Percentiles rank a stretch among this genome's conserved stretches.
phyloP scores from a whole-genome alignment of 1,140 invertebrate genomes.

The Tetramorium parvispinum region DNA sequence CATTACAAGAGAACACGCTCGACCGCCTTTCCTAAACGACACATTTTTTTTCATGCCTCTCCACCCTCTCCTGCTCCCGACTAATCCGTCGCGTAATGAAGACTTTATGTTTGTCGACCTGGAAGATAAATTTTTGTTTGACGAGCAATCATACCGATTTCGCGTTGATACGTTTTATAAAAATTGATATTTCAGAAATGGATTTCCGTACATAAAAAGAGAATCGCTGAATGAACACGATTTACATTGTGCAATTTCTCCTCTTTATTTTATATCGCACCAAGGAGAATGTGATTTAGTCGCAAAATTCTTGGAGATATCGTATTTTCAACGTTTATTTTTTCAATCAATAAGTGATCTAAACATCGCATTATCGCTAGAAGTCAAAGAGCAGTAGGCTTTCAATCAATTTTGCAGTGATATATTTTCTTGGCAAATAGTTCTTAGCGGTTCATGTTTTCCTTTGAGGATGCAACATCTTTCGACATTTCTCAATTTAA shows the following conservation, averaged over 20 bases:
- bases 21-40: slow-evolving; percentile 34
- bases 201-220: background rate
- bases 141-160: background rate
- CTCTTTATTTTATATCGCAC: background rate
- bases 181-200: background rate
- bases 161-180: background rate
- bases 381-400: background rate
- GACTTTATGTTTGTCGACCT: slow-evolving; percentile 12
- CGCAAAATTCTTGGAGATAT: background rate
- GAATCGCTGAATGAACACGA: background rate
- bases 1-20: slow-evolving; percentile 37
- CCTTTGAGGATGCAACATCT: background rate
- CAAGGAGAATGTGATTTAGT: background rate
- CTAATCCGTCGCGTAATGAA: slow-evolving; percentile 6
- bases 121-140: slow-evolving; percentile 19
- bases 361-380: background rate
- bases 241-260: background rate
- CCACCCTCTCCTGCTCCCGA: background rate
- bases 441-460: background rate
- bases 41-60: slow-evolving; percentile 41
- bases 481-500: slow-evolving; percentile 32
- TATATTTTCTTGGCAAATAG: background rate
- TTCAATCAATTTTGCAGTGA: background rate
- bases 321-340: background rate
- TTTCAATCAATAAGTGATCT: background rate